These are phyloP conservation scores for Halisarca cf. caerulea DNA, from an alignment of 37 sponge, comb jelly and placozoan genomes.

Conservation along the genomic window DNA sequence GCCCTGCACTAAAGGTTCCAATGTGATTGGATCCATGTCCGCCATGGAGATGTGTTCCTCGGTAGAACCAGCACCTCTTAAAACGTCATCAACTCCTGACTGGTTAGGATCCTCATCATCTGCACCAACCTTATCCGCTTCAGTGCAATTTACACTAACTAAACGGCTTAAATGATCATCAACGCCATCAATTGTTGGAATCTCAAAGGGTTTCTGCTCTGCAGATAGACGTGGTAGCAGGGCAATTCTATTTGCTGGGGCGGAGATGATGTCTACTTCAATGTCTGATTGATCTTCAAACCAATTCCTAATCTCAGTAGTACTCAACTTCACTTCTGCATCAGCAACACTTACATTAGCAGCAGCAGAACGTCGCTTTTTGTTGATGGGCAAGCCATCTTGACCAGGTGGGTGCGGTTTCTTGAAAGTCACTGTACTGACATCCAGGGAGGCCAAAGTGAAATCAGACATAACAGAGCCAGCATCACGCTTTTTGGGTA, in stretches of 20 bases:
- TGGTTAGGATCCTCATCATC: neutral
- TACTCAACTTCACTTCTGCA: neutral
- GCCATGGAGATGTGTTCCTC: neutral
- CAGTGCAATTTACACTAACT: neutral
- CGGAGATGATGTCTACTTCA: slow-evolving; percentile 11
- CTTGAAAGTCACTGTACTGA: slow-evolving; percentile 22
- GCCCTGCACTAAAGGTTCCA: neutral
- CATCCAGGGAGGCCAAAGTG: slow-evolving; percentile 16
- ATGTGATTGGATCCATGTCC: slow-evolving; percentile 1
- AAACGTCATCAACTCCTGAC: slow-evolving; percentile 13
- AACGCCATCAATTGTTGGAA: neutral
- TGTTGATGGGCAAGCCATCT: neutral
- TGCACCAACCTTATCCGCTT: neutral
- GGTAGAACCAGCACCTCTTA: neutral
- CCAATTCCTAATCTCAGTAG: slow-evolving; percentile 13
- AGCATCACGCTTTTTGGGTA: neutral
- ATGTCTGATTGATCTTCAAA: slow-evolving; percentile 15
- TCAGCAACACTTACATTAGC: neutral
- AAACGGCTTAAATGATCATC: neutral
- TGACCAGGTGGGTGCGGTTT: slow-evolving; percentile 4
- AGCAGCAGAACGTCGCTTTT: neutral
- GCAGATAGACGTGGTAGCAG: neutral
- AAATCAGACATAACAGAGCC: slow-evolving; percentile 26
- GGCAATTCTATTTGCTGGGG: slow-evolving; percentile 2
- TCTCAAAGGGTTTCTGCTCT: slow-evolving; percentile 2